Base-by-base conservation (phyloP, 2,888 invertebrate species). In the Nemotelus nigrinus region DNA sequence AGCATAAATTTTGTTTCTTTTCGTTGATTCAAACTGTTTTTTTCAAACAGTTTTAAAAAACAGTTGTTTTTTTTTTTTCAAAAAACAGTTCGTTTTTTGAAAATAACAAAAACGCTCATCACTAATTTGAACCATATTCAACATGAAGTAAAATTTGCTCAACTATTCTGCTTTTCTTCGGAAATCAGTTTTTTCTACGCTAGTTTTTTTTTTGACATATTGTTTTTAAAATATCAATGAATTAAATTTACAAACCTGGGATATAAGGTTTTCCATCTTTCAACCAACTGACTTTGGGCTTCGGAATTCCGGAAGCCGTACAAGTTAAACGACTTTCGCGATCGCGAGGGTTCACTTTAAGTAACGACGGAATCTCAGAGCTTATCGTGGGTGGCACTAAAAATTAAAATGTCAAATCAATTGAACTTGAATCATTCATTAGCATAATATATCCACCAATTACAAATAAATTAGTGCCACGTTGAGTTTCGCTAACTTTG, bases 241-340 rank as follows among this genome's bases (percentile, higher is more conserved):
- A 64, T 64, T 64, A 64, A 43, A 39, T 64, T 48, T 48, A 67
- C 67, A 43, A n/a, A 70, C 70, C 70, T 70, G 53, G 2, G 3
- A 55, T 4, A 43, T 53, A 8, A 2, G 25, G 5, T 53, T 25
- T 81, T 2, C 83, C 82, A 77, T 78, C 68, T 78, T 72, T 90
- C 70, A 86, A 82, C 93, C 93, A 93, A 2, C 85, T 83, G 0
- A 92, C 85, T 41, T 85, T 85, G 0, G 93, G 93, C 71, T 80
- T 82, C 48, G 90, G 90, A 82, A 86, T 87, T 3, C 90, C 90
- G 57, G 84, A 82, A 78, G 88, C 88, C 82, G 85, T 82, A 83
- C 91, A 90, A 10, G 89, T 82, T 65, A 90, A 82, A 0, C 84
- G 84, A 39, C 6, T 44, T 8, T 53, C 8, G 3, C 10, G 7